Evolutionary conservation across 2,888 invertebrate species (phyloP).

Genomic region (Parochlus steinenii): DNA sequence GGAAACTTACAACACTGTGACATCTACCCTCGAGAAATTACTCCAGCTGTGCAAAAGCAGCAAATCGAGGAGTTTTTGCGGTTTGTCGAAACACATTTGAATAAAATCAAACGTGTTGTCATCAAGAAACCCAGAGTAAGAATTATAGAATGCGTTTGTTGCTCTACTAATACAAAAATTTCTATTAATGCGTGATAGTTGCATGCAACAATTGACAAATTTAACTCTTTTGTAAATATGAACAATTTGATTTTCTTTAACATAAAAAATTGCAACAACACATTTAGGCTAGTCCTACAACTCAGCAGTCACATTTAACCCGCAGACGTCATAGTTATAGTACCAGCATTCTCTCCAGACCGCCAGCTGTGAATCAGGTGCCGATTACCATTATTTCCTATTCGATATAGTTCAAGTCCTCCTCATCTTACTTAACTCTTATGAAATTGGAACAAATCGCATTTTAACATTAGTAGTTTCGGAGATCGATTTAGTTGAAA

Average conservation of each 20-base stretch:
- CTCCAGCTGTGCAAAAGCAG: conserved; percentile 37
- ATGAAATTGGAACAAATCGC: no score
- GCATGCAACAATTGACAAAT: conserved; percentile 5
- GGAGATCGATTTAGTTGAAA: no score
- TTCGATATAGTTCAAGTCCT: no score
- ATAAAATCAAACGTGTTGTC: conserved; percentile 68
- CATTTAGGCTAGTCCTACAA: conserved; percentile 39
- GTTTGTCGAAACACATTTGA: conserved; percentile 72
- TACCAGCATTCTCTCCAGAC: conserved; percentile 36
- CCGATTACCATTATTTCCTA: conserved; percentile 21
- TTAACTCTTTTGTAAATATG: conserved; percentile 5
- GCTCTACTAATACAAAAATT: background rate
- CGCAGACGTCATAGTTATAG: conserved; percentile 62
- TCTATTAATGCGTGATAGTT: conserved; percentile 7
- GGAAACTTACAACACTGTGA: conserved; percentile 48
- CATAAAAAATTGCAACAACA: conserved; percentile 24
- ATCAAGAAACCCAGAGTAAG: conserved; percentile 64
- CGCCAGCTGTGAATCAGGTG: conserved; percentile 30
- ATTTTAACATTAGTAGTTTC: no score
- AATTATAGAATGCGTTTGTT: conserved; percentile 16
- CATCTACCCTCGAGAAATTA: conserved; percentile 44
- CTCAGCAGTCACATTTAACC: conserved; percentile 43
- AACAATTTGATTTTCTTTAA: conserved; percentile 17
- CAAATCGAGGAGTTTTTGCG: conserved; percentile 57
- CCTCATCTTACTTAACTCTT: no score